Evolutionary conservation across 1,140 invertebrate genomes (phyloP).

Genomic region (Mylabris phalerata): DNA sequence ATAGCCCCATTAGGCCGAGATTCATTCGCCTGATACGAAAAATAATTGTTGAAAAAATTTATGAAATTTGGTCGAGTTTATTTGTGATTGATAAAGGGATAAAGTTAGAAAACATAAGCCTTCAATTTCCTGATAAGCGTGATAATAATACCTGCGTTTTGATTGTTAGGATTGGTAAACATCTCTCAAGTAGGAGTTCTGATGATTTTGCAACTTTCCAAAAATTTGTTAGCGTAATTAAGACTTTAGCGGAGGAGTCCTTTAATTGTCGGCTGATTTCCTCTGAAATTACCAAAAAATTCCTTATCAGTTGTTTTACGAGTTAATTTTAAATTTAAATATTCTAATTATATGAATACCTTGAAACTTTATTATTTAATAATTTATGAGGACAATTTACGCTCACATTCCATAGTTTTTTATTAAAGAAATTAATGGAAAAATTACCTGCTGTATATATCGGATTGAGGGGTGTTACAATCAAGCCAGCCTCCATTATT

Average conservation of each 20-base stretch:
- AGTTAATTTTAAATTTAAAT: too few species aligned
- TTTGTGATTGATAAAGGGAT: too few species aligned
- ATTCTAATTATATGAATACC: too few species aligned
- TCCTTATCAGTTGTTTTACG: constrained; percentile 1
- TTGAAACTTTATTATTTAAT: too few species aligned
- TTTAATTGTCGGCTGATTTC: constrained; percentile 67
- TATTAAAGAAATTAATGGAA: neutral
- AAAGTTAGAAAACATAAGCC: neutral
- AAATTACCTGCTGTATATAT: constrained; percentile 57
- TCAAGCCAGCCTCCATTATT: constrained; percentile 58
- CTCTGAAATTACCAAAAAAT: constrained; percentile 48
- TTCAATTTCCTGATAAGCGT: neutral
- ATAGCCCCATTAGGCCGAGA: constrained; percentile 46
- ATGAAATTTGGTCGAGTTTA: too few species aligned
- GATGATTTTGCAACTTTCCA: constrained; percentile 45
- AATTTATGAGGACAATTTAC: neutral
- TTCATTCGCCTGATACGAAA: constrained; percentile 31
- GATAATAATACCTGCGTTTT: constrained; percentile 37
- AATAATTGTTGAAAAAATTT: neutral
- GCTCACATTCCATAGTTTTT: too few species aligned
- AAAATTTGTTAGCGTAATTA: constrained; percentile 56
- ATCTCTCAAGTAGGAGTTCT: constrained; percentile 39
- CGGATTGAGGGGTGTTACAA: constrained; percentile 73
- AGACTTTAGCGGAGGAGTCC: constrained; percentile 55
- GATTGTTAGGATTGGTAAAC: constrained; percentile 51